Conservation (phyloP, 2,888 invertebrate genomes). For the Chaetogeoica ovagalla region DNA sequence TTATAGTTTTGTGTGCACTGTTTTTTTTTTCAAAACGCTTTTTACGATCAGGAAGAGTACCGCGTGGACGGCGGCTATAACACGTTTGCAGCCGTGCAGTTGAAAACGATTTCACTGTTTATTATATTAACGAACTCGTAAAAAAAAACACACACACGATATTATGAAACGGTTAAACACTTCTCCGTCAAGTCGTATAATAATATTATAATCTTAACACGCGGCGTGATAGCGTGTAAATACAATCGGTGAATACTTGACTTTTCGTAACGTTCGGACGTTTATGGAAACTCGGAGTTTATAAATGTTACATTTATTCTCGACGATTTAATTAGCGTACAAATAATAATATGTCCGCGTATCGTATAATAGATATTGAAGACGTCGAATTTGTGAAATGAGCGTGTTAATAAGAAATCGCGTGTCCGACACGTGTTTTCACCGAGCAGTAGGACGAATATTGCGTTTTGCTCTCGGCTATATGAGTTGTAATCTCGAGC, state of each 20-base stretch:
- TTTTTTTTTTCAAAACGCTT: constrained; percentile 38
- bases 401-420: too few species aligned
- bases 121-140: constrained; percentile 46
- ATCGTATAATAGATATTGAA: too few species aligned
- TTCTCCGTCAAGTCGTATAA: constrained; percentile 23
- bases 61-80: neutral
- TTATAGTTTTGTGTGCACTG: constrained; percentile 27
- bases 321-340: too few species aligned
- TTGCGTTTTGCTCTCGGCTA: too few species aligned
- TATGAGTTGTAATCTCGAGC: too few species aligned
- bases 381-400: too few species aligned
- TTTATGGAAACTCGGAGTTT: neutral
- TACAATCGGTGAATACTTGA: constrained; percentile 5
- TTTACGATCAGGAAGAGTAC: constrained; percentile 45
- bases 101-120: constrained; percentile 46
- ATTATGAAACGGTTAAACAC: constrained; percentile 46
- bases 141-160: constrained; percentile 21
- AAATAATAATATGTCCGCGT: too few species aligned
- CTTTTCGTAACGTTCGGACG: neutral
- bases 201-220: constrained; percentile 18
- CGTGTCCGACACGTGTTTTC: too few species aligned
- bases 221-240: constrained; percentile 27
- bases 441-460: too few species aligned
- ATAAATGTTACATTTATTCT: neutral
- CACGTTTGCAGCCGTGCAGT: constrained; percentile 20